A percentile compares a stretch with the other conserved stretches of the same genome.
Evolutionary conservation across 1,140 invertebrate species (phyloP).

Genomic region (Hermatobates lingyangjiaoensis): DNA sequence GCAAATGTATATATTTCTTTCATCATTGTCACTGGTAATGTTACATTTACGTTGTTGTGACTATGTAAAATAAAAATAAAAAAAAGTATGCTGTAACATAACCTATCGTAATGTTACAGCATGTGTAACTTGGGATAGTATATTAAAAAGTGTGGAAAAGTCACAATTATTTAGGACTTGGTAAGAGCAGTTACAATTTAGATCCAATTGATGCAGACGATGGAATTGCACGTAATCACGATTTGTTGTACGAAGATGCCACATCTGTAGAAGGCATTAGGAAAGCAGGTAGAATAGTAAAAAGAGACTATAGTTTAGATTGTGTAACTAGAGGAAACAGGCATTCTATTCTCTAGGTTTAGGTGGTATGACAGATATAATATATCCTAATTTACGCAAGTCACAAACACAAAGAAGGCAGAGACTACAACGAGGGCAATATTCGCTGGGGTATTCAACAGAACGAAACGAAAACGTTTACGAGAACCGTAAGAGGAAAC

Average conservation of each 20-base stretch:
- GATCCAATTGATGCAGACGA: slow-evolving; percentile 4
- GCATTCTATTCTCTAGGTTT: not conserved
- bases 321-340: not conserved
- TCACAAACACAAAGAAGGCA: not conserved
- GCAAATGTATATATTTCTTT: no score
- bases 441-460: no score
- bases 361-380: not conserved
- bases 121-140: no score
- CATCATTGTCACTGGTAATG: no score
- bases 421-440: not conserved
- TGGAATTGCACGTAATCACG: slow-evolving; percentile 4
- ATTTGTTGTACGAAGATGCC: not conserved
- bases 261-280: not conserved
- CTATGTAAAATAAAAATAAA: no score
- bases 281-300: slow-evolving; percentile 2
- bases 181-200: no score
- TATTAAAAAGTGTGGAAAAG: no score
- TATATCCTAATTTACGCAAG: not conserved
- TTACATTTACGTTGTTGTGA: no score
- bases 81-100: no score
- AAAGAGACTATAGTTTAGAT: not conserved
- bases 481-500: not conserved
- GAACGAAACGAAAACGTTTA: not conserved
- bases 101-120: no score
- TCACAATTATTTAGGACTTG: no score